Conservation (phyloP, 1,140 invertebrate genomes). For the Hylaeus anthracinus region DNA sequence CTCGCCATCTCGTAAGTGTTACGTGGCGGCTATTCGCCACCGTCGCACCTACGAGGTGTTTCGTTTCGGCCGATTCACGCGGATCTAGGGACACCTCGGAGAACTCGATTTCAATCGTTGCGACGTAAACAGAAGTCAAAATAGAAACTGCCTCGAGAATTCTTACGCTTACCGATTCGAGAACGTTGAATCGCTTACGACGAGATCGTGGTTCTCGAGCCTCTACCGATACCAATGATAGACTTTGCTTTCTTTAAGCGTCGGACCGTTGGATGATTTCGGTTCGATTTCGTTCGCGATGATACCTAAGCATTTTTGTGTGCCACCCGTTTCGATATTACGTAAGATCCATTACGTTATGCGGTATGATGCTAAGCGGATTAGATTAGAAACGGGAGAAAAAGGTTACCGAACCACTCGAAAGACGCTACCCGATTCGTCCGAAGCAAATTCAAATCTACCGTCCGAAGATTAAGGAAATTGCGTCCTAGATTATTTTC, state of each 20-base stretch:
- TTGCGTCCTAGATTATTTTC: background rate
- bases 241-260: no score
- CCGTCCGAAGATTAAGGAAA: background rate
- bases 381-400: conserved; percentile 6
- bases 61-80: background rate
- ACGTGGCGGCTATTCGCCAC: conserved; percentile 32
- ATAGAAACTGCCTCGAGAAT: no score
- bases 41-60: background rate
- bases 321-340: background rate
- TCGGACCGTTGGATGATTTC: background rate
- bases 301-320: background rate
- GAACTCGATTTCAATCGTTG: background rate
- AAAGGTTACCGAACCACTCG: no score
- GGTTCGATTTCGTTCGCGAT: background rate
- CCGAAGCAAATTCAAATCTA: no score
- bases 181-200: no score
- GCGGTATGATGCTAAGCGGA: background rate
- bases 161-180: no score
- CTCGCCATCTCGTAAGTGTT: conserved; percentile 60
- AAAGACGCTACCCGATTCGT: background rate
- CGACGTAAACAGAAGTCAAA: no score
- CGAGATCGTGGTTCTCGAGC: no score
- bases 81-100: background rate
- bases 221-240: no score
- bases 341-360: background rate